Evolutionary conservation across 2,888 invertebrate genomes (phyloP).

Genomic region (Hipparchia sbordonii): DNA sequence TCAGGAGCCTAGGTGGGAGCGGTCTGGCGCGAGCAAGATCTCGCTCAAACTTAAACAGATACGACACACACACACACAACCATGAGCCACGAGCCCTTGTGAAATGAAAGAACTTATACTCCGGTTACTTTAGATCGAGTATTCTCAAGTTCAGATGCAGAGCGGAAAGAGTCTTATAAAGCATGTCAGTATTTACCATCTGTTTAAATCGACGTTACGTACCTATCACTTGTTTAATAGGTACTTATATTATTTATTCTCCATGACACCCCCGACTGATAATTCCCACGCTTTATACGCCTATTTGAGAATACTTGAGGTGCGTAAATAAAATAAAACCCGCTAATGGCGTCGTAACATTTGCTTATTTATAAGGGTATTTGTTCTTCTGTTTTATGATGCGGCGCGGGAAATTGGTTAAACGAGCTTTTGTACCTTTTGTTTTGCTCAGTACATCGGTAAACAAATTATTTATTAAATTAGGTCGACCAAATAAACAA

Average conservation of each 20-base stretch:
- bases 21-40: no score
- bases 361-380: slow-evolving; percentile 56
- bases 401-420: slow-evolving; percentile 17
- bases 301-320: slow-evolving; percentile 62
- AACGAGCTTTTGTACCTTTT: slow-evolving; percentile 13
- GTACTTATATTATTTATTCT: slow-evolving; percentile 43
- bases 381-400: slow-evolving; percentile 26
- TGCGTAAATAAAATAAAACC: slow-evolving; percentile 73
- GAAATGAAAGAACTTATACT: no score
- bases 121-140: no score
- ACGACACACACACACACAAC: no score
- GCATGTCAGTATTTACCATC: no score
- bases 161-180: no score
- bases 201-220: no score
- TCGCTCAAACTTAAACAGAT: no score
- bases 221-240: no score
- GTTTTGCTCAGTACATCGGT: not conserved
- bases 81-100: no score
- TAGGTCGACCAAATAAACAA: not conserved
- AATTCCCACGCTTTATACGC: slow-evolving; percentile 69
- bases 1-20: no score
- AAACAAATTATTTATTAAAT: not conserved
- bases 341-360: slow-evolving; percentile 63
- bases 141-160: no score
- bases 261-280: slow-evolving; percentile 56